Base-by-base conservation (phyloP, 2,888 invertebrate species). In the Cryptocheilus praepositus region DNA sequence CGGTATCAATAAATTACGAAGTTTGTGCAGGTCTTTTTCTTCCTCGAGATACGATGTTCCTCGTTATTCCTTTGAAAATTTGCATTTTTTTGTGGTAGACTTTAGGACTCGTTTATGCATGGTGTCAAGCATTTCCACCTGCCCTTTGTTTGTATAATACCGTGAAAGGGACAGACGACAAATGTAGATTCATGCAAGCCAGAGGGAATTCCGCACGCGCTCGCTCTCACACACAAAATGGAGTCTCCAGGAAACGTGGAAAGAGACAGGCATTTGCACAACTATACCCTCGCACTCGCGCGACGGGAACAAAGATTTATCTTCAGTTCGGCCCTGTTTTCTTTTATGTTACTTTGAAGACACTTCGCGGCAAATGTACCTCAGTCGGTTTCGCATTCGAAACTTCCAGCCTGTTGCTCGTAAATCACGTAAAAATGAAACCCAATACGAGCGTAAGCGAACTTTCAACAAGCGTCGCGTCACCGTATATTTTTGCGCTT, bases 361-460 rank as follows among this genome's bases (percentile, higher is more conserved):
- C 43, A 18, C 52, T 64, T 61, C 22, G 15, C 49, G 36, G 7
- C 36, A 36, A 36, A 36, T 7, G 36, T 36, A 36, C 36, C 13
- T 63, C 21, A 11, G 36, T 49, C 58, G 46, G 55, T 58, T 15
- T 49, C 58, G 61, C 51, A 43, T 52, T 64, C 44, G 44, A 64
- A 64, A 51, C 61, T 64, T 63, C 44, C 22, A 25, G 44, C 22
- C 4, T n/a, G 62, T 25, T 18, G 62, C 62, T 52, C 61, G 43
- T 64, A 64, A 64, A 64, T 64, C 63, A 64, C 52, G 52, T 46
- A 44, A 61, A 49, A 36, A 61, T 63, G 51, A 43, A 59, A 43
- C 36, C 16, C 36, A 36, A 36, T 36, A 11, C 7, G 15, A 49
- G 46, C 5, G 21, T 22, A 16, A 43, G 28, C 28, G 13, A 64